phyloP scores from a whole-genome alignment of 2,797 vertebrate genomes.

The Aldrovandia affinis region DNA sequence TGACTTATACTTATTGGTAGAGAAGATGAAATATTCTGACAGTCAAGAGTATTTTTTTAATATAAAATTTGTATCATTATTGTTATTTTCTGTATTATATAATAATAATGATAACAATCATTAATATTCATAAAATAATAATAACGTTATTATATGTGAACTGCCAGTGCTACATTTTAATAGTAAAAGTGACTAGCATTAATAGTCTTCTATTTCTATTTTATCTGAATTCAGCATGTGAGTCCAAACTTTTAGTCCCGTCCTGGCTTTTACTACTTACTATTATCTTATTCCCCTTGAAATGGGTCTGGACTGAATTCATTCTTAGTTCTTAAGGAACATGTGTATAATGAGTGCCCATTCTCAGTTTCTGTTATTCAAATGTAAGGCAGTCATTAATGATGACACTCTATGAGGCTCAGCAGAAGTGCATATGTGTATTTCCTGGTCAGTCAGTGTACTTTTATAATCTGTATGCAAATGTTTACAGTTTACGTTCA shows the following conservation, averaged over 20 bases:
- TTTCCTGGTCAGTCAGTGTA: slow-evolving; percentile 1
- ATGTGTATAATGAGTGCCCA: not conserved
- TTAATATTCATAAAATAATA: too few relatives aligned
- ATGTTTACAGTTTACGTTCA: slow-evolving; percentile 2
- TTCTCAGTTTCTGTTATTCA: not conserved
- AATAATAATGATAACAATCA: too few relatives aligned
- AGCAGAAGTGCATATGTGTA: not conserved
- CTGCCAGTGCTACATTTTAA: too few relatives aligned
- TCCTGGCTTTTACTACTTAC: not conserved
- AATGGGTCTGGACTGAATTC: not conserved
- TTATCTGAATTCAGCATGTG: not conserved
- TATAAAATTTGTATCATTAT: too few relatives aligned
- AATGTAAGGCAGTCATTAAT: not conserved
- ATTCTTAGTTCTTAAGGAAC: not conserved
- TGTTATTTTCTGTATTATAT: too few relatives aligned
- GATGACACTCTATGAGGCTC: too few relatives aligned
- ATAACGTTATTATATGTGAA: too few relatives aligned
- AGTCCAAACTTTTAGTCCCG: not conserved
- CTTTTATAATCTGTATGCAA: slow-evolving; percentile 24
- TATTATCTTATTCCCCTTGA: too few relatives aligned
- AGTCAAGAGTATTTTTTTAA: too few relatives aligned
- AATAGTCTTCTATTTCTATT: not conserved
- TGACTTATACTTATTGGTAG: too few relatives aligned
- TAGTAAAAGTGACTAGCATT: not conserved
- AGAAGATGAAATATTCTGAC: too few relatives aligned